These are phyloP conservation scores for Alaudala cheleensis DNA, from an alignment of 2,113 vertebrate species.

Conservation along the genomic window DNA sequence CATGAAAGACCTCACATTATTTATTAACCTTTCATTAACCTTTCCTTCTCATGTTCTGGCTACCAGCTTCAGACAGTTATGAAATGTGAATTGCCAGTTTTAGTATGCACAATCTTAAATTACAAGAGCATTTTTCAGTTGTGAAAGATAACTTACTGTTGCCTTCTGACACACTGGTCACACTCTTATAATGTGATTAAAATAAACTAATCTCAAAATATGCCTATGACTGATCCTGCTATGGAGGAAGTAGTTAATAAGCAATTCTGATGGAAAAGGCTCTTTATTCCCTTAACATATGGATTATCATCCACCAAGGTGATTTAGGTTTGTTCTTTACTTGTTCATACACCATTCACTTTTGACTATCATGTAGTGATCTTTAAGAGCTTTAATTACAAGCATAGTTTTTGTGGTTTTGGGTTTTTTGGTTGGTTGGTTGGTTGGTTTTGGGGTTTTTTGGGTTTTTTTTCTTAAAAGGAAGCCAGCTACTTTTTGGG, in stretches of 20 bases:
- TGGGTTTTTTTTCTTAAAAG: not conserved
- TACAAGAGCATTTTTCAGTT: not conserved
- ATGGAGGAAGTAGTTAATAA: not conserved
- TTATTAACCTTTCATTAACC: slow-evolving; percentile 33
- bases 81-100: not conserved
- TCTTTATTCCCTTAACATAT: not conserved
- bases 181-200: not conserved
- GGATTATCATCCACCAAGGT: not conserved
- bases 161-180: not conserved
- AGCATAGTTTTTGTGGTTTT: not conserved
- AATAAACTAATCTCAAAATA: not conserved
- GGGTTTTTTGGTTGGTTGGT: not conserved
- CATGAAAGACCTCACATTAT: not conserved
- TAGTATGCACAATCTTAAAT: not conserved
- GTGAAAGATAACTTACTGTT: not conserved
- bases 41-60: not conserved
- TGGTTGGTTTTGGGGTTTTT: not conserved
- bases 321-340: not conserved
- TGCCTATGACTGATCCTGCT: not conserved
- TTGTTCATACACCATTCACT: not conserved
- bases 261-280: not conserved
- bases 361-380: not conserved
- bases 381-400: not conserved
- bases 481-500: not conserved
- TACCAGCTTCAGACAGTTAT: not conserved